These are phyloP conservation scores for Drosophila navojoa DNA, from an alignment of 1,140 invertebrate species.

Conservation along the genomic window DNA sequence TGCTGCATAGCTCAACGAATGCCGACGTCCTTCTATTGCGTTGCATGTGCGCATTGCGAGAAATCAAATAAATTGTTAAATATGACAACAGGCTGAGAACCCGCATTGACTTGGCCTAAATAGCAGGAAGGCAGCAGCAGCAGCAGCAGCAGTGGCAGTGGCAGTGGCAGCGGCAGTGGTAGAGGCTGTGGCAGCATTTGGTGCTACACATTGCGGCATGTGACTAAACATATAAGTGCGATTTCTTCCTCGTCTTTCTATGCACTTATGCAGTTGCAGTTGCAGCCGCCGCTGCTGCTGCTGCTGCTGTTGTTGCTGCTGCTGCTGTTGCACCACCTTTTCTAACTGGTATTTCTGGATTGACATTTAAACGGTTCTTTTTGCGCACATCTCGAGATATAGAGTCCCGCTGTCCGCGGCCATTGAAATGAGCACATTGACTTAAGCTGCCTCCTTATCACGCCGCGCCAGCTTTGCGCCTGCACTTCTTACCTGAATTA, in stretches of 20 bases:
- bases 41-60: not conserved
- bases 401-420: constrained; percentile 49
- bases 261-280: constrained; percentile 12
- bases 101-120: constrained; percentile 71
- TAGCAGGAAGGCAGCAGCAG: constrained; percentile 57
- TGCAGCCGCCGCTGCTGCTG: constrained; percentile 26
- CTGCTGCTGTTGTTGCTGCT: constrained; percentile 11
- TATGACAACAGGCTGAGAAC: constrained; percentile 43
- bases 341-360: constrained; percentile 83
- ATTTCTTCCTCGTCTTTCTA: constrained; percentile 66
- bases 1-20: not conserved
- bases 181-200: constrained; percentile 34
- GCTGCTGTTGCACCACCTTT: constrained; percentile 59
- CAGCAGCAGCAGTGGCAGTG: constrained; percentile 42
- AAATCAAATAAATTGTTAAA: constrained; percentile 38
- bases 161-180: constrained; percentile 39
- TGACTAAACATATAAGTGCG: constrained; percentile 73
- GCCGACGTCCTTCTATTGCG: not conserved
- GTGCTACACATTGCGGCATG: constrained; percentile 74
- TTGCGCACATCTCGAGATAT: constrained; percentile 76
- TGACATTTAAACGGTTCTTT: constrained; percentile 83
- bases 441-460: constrained; percentile 53
- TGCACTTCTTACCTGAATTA: constrained; percentile 9
- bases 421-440: constrained; percentile 80
- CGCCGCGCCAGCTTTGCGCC: constrained; percentile 3